Evolutionary conservation across 2,888 invertebrate genomes (phyloP).

Genomic region (Agrilus mali): DNA sequence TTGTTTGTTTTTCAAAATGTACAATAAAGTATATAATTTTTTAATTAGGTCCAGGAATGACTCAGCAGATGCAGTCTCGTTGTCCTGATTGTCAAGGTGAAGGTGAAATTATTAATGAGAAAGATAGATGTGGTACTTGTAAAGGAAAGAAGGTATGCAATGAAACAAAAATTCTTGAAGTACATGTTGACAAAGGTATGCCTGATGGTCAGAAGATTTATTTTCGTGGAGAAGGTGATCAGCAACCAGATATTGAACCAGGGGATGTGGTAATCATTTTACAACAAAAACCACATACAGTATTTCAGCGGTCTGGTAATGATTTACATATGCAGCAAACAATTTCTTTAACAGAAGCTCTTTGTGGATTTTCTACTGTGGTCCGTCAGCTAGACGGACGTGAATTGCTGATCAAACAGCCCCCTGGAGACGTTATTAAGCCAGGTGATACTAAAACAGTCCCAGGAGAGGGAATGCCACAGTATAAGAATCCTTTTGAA

Average conservation of each 20-base stretch:
- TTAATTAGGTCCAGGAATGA: slow-evolving; percentile 40
- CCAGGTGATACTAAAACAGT: slow-evolving; percentile 71
- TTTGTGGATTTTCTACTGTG: slow-evolving; percentile 78
- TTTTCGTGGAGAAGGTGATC: slow-evolving; percentile 83
- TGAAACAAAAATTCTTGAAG: slow-evolving; percentile 74
- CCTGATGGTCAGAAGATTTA: slow-evolving; percentile 72
- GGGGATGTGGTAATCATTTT: slow-evolving; percentile 85
- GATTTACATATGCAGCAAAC: slow-evolving; percentile 62
- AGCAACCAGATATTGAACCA: slow-evolving; percentile 71
- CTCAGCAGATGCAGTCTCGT: slow-evolving; percentile 47
- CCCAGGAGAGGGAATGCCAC: slow-evolving; percentile 83
- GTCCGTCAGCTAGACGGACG: slow-evolving; percentile 86
- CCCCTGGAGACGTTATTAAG: slow-evolving; percentile 71
- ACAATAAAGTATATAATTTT: slow-evolving; percentile 12
- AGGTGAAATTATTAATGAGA: slow-evolving; percentile 65
- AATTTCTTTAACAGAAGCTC: slow-evolving; percentile 73
- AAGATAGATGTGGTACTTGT: slow-evolving; percentile 72
- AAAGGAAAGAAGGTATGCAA: slow-evolving; percentile 72
- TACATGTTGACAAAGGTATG: slow-evolving; percentile 84
- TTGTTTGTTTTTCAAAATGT: too few relatives aligned
- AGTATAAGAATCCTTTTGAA: slow-evolving; percentile 69
- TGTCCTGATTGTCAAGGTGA: slow-evolving; percentile 53
- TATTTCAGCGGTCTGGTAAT: slow-evolving; percentile 65
- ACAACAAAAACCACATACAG: slow-evolving; percentile 65
- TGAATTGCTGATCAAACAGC: slow-evolving; percentile 62